Conservation (phyloP, 2,888 invertebrate genomes). For the Ichneumoninae sp. region DNA sequence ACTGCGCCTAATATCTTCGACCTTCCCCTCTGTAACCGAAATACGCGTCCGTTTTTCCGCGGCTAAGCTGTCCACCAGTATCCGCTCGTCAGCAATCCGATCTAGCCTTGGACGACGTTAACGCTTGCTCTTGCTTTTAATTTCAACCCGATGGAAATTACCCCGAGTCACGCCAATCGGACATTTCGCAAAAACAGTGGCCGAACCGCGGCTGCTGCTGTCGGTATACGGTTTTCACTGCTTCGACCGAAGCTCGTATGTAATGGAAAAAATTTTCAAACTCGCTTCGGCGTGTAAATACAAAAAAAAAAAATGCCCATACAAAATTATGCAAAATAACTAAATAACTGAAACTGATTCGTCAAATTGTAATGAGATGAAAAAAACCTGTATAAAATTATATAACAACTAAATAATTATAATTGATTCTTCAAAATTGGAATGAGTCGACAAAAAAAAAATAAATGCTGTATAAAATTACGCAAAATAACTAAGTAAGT, state of each 20-base stretch:
- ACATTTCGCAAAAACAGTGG: conserved; percentile 21
- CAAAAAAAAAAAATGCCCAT: neutral
- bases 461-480: neutral
- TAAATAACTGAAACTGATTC: neutral
- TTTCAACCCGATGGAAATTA: conserved; percentile 24
- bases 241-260: neutral
- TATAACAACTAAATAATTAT: neutral
- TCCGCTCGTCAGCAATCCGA: conserved; percentile 6
- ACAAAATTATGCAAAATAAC: neutral
- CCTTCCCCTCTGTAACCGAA: neutral
- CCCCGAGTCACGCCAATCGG: conserved; percentile 35
- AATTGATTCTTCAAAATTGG: conserved; percentile 7
- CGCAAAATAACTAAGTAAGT: neutral
- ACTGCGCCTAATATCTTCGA: neutral
- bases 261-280: neutral
- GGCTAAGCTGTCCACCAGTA: neutral
- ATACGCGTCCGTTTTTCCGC: neutral
- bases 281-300: neutral
- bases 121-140: conserved; percentile 31
- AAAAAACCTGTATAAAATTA: neutral
- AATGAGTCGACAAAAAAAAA: neutral
- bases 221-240: neutral
- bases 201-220: neutral
- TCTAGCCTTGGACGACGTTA: conserved; percentile 21
- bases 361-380: neutral